Evolutionary conservation across 2,113 vertebrate genomes (phyloP), one percentile per base, ranked within the genome.

Genomic region (Hypanus sabinus): DNA sequence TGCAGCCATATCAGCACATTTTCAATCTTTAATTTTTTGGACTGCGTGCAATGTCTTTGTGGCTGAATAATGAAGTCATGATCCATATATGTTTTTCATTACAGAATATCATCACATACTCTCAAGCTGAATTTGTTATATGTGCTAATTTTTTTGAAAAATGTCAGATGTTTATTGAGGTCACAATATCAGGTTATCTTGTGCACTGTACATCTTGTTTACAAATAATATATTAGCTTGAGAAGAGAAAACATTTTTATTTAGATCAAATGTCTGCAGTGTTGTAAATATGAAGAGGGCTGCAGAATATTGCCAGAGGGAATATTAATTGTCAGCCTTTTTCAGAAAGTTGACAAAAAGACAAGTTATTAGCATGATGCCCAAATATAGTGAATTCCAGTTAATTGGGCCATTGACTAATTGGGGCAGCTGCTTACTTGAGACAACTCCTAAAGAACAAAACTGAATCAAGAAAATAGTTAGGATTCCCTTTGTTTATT

Each of bases 151-250:
- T 73, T 55, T 55, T 93, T 71, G 46, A 22, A 73, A 27, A 90
- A 90, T 55, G 71, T 83, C 91, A 93, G 22, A 22, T 36, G 55
- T 46, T 36, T 93, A 68, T 20, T 9, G 38, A 30, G 36, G 88
- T 70, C 68, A 22, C 30, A 70, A 71, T 92, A 33, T 71, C 70
- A 46, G 68, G 36, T 30, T 24, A 93, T 73, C 36, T 73, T 11
- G 73, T 93, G 70, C 91, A 73, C 20, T 30, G 65, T 93, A 55
- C 70, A 93, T 93, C 91, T 93, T 93, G 46, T 93, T 38, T 75
- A 73, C 68, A 73, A 70, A 68, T 93, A 92, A 92, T 70, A 92
- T 70, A 93, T 93, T 93, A 75, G 68, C 36, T 93, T 38, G 16
- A 38, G 73, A 68, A 71, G 73, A 73, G 70, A 24, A 73, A 73